Percentiles rank a stretch among this genome's conserved stretches.
Evolutionary conservation across 2,888 invertebrate genomes (phyloP).

Genomic region (Amblyjoppa fuscipennis): DNA sequence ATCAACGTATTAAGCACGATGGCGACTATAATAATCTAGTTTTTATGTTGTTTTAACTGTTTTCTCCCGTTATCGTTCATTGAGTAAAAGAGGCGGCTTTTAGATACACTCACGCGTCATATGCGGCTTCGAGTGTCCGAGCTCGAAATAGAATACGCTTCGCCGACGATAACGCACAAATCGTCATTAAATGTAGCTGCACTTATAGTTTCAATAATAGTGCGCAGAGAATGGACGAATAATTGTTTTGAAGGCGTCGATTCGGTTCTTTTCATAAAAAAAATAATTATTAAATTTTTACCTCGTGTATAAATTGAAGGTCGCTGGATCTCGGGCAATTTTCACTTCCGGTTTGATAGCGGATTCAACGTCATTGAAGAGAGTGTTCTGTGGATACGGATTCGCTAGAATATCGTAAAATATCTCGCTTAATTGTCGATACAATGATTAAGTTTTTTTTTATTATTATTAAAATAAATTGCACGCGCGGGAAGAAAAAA

Average conservation of each 20-base stretch:
- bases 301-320: constrained; percentile 80
- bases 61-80: constrained; percentile 63
- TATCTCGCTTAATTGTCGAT: not conserved
- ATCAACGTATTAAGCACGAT: constrained; percentile 25
- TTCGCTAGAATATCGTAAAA: constrained; percentile 69
- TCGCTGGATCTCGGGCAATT: constrained; percentile 75
- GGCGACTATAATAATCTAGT: constrained; percentile 68
- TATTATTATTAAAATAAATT: not conserved
- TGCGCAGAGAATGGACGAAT: constrained; percentile 1
- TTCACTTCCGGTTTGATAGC: constrained; percentile 74
- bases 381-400: constrained; percentile 74
- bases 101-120: constrained; percentile 75
- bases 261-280: not conserved
- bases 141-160: constrained; percentile 80
- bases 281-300: constrained; percentile 2
- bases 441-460: constrained; percentile 2
- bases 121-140: constrained; percentile 77
- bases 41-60: constrained; percentile 13
- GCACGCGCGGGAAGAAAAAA: not conserved
- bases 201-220: constrained; percentile 21
- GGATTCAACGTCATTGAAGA: constrained; percentile 77
- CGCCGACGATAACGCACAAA: constrained; percentile 71
- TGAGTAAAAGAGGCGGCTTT: constrained; percentile 71
- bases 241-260: not conserved
- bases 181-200: constrained; percentile 62